Base-by-base conservation (phyloP, 2,113 vertebrate genomes). In the Lethenteron reissneri region DNA sequence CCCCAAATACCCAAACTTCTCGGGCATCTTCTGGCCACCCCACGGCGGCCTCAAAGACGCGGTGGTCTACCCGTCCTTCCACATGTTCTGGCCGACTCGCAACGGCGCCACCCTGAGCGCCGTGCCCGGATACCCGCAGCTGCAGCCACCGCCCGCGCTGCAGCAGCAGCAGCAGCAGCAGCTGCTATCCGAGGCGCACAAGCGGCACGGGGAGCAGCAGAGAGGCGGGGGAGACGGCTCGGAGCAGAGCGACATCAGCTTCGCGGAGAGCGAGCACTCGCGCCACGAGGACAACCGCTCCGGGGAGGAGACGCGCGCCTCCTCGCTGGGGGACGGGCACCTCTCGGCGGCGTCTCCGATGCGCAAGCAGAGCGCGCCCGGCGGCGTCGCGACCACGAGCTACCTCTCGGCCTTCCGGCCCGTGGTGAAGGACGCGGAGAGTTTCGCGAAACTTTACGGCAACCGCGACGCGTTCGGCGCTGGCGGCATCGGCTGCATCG, bases 331-430 rank as follows among this genome's bases (percentile, higher is more conserved):
- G 17, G 84, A 84, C 12, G n/a, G 80, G 70, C 21, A 78, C 62
- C 83, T 85, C 0, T 77, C 83, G 1, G 41, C 41, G 41, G 41
- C 41, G 41, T 41, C 41, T 41, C 41, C 41, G 1, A 41, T 41
- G 41, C 41, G 41, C 41, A 41, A 41, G 41, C 41, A 41, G 41
- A 41, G 4, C 41, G 41, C 41, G 5, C 4, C 41, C 5, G 41
- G 4, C 41, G 41, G 41, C 41, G 41, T 3, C 41, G 80, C 88
- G 73, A 95, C 90, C 71, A 82, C 85, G 71, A 86, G 83, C 76
- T 91, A 95, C 75, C 85, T 96, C 25, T 96, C 91, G 1, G 90
- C 91, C 69, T 96, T 96, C 80, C 84, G 88, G 12, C 90, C 90
- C 0, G 91, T 96, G 17, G 85, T 92, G 70, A 92, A 91, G 75